Conservation (phyloP, 2,888 invertebrate species). For the Arge pagana region DNA sequence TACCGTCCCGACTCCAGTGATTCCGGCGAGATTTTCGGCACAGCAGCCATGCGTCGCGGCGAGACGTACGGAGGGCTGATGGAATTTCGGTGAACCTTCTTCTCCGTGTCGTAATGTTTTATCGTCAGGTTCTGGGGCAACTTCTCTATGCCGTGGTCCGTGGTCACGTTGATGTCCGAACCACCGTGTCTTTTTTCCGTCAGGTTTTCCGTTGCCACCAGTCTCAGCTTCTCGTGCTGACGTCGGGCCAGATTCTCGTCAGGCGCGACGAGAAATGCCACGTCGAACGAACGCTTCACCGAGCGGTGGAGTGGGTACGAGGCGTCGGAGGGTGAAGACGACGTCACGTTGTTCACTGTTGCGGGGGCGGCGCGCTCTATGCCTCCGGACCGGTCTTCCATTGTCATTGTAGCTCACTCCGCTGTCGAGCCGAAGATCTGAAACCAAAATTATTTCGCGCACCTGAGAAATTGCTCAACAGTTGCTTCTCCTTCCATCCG, state of each 20-base stretch:
- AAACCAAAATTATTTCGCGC: too few species aligned
- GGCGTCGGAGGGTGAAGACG: slow-evolving; percentile 42
- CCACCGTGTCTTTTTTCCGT: slow-evolving; percentile 36
- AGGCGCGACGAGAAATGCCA: slow-evolving; percentile 87
- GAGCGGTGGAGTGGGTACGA: slow-evolving; percentile 52
- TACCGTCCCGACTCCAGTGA: slow-evolving; percentile 39
- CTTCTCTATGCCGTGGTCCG: slow-evolving; percentile 37
- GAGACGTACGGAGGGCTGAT: slow-evolving; percentile 62
- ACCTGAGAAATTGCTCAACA: too few species aligned
- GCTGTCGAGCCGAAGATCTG: too few species aligned
- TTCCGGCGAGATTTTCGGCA: slow-evolving; percentile 62
- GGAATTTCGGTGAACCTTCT: slow-evolving; percentile 53
- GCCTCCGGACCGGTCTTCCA: slow-evolving; percentile 57
- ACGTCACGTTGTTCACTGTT: slow-evolving; percentile 38
- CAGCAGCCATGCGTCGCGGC: slow-evolving; percentile 58
- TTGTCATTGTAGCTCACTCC: slow-evolving; percentile 59
- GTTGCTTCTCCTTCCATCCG: too few species aligned
- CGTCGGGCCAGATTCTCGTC: slow-evolving; percentile 78
- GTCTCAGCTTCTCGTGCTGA: slow-evolving; percentile 60
- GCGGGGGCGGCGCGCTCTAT: slow-evolving; percentile 53
- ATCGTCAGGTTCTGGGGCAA: slow-evolving; percentile 51
- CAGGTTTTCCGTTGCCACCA: slow-evolving; percentile 38
- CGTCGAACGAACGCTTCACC: slow-evolving; percentile 82
- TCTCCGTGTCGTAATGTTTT: slow-evolving; percentile 48
- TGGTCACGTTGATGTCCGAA: slow-evolving; percentile 22